These are phyloP conservation scores for Caenorhabditis drosophilae DNA, from an alignment of 2,888 invertebrate genomes.

Conservation along the genomic window DNA sequence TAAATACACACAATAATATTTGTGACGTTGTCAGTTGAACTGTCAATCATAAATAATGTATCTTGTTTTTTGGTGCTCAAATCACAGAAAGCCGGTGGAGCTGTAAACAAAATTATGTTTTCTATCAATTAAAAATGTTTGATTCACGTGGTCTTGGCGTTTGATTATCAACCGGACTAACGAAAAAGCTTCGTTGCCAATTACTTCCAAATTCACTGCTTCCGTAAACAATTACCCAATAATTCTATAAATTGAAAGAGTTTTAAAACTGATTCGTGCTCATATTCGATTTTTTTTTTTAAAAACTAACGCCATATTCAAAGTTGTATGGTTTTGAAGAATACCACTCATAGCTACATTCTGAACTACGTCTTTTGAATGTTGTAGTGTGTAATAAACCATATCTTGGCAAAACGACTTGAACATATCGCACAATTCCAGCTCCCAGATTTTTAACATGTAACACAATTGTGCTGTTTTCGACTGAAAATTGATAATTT, in stretches of 20 bases:
- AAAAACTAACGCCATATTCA: constrained; percentile 29
- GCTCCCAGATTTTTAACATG: constrained; percentile 47
- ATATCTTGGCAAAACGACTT: constrained; percentile 36
- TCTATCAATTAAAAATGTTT: not conserved
- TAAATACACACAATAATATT: too few relatives aligned
- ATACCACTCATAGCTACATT: constrained; percentile 55
- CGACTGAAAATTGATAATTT: constrained; percentile 20
- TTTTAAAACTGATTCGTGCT: too few relatives aligned
- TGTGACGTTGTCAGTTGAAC: too few relatives aligned
- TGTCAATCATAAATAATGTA: constrained; percentile 54
- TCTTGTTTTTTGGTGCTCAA: constrained; percentile 44
- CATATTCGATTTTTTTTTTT: not conserved
- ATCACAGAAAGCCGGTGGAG: constrained; percentile 48
- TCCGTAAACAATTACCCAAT: constrained; percentile 50
- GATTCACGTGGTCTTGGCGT: constrained; percentile 38
- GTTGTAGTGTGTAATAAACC: constrained; percentile 48
- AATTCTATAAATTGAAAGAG: constrained; percentile 35
- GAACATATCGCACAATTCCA: constrained; percentile 40
- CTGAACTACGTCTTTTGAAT: constrained; percentile 36
- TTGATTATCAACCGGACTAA: constrained; percentile 35
- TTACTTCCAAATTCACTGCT: constrained; percentile 43
- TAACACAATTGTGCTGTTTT: constrained; percentile 47
- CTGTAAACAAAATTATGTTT: constrained; percentile 17
- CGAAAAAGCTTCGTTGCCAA: constrained; percentile 50
- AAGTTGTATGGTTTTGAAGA: constrained; percentile 38